Evolutionary conservation across 2,797 vertebrate genomes (phyloP), one percentile per base, ranked within the genome.

Genomic region (Hypotaenidia okinawae): DNA sequence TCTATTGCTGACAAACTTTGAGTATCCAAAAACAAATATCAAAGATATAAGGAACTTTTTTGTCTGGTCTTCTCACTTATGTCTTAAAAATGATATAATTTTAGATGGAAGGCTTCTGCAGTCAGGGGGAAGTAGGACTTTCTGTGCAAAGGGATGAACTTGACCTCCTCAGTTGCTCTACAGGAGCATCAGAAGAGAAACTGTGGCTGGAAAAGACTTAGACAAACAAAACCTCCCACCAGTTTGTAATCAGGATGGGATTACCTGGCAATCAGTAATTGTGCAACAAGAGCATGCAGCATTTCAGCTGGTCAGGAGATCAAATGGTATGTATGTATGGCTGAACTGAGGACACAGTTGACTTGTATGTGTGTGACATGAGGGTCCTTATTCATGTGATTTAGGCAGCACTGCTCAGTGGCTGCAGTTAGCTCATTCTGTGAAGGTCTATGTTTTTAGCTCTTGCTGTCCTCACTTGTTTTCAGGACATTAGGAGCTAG

Each of bases 341-440:
- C 16, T 51, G 68, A 85, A 51, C 33, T 13, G 28, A 80, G 33
- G 9, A 35, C 24, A 52, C 22, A 27, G 37, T 16, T 27, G 64
- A 39, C 23, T 67, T 33, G 8, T 35, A 5, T 2, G 0, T 63
- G 7, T 41, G 47, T 54, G 17, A 54, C 45, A 35, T 4, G 8
- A 15, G 25, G 18, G 8, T 80, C 19, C 35, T 58, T 21, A 27
- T 15, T 23, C 0, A 0, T 8, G 58, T 63, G 24, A 27, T 68
- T 62, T 18, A 37, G 55, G 55, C 37, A 59, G 23, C 8, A 18
- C 14, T 32, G 39, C 30, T 59, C 27, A 57, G 39, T 27, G 70
- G 39, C 6, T n/a, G 33, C 33, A 59, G 57, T 30, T 39, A 14
- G 11, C 11, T 51, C 23, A 22, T 22, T 49, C 41, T 54, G 4